Evolutionary conservation across 2,113 vertebrate genomes (phyloP).

Genomic region (Phainopepla nitens): DNA sequence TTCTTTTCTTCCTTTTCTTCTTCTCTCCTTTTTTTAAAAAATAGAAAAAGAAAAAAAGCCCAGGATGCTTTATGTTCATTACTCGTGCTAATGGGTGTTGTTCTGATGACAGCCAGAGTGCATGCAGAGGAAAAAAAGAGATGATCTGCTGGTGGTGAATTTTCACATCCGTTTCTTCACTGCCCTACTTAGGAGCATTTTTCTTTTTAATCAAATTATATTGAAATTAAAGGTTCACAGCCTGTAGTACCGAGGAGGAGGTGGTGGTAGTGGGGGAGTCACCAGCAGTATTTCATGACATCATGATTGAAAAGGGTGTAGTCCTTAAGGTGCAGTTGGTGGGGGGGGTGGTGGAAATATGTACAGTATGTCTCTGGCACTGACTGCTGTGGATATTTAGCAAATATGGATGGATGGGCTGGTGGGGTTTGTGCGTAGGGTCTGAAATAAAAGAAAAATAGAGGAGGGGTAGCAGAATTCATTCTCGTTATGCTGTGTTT

Average conservation of each 20-base stretch:
- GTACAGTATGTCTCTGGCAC: constrained; percentile 31
- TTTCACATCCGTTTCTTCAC: constrained; percentile 41
- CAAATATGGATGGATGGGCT: constrained; percentile 49
- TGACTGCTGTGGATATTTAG: constrained; percentile 35
- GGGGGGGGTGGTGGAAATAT: background rate
- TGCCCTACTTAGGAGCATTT: constrained; percentile 52
- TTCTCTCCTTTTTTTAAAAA: too few species aligned
- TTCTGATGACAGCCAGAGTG: constrained; percentile 54
- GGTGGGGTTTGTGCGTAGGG: constrained; percentile 5
- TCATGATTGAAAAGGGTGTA: constrained; percentile 76
- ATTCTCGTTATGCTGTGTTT: constrained; percentile 32
- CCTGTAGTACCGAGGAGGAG: constrained; percentile 15
- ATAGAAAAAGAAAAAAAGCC: background rate
- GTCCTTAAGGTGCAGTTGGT: constrained; percentile 68
- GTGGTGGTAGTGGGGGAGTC: constrained; percentile 52
- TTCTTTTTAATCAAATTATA: constrained; percentile 53
- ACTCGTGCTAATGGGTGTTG: constrained; percentile 59
- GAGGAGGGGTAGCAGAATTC: constrained; percentile 1
- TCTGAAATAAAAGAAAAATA: constrained; percentile 45
- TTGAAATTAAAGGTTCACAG: constrained; percentile 53
- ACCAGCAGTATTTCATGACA: constrained; percentile 71
- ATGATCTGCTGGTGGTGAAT: constrained; percentile 35
- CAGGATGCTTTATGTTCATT: constrained; percentile 54
- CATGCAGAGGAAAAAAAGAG: constrained; percentile 25
- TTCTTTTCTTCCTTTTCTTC: background rate